Evolutionary conservation across 2,888 invertebrate genomes (phyloP), one percentile per base, ranked within the genome.

Genomic region (Nysson spinosus): DNA sequence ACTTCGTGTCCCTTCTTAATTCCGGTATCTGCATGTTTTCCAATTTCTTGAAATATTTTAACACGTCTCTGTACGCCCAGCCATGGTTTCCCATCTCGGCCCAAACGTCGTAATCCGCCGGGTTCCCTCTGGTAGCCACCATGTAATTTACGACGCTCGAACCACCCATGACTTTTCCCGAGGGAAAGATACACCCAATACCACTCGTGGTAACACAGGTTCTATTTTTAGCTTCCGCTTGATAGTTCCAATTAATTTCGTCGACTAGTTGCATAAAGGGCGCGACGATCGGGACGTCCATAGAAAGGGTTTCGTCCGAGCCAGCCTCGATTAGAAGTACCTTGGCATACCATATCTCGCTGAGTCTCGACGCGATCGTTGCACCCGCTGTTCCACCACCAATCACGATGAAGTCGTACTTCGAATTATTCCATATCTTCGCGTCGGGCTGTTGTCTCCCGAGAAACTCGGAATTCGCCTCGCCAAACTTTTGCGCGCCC

Each of bases 311-410:
- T 86, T 95, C 94, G 5, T 87, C 82, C 0, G 87, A 78, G 55
- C 95, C 95, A 1, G 94, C 95, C 88, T 95, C 95, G 26, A 95
- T 86, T 0, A 95, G 88, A 4, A 95, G 85, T 0, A 93, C 89
- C 64, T 90, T 91, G 91, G 92, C 92, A 7, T 91, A 88, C 0
- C 91, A 89, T 68, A 93, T 90, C 87, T 94, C 95, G 0, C 92
- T 90, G 3, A 95, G 87, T 30, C 95, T 89, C 61, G 93, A 93
- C 0, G 95, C 95, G 4, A 95, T 61, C 0, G 92, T 91, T 64
- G 95, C 93, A 1, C 95, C 95, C 0, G 95, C 94, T 0, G 94
- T 94, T 1, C 95, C 95, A 0, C 94, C 95, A 1, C 95, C 95
- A 2, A 95, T 91, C 12, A 94, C 87, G 44, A 94, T 92, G 74